phyloP scores from a whole-genome alignment of 1,140 invertebrate genomes.

The Drosophila kanapiae region DNA sequence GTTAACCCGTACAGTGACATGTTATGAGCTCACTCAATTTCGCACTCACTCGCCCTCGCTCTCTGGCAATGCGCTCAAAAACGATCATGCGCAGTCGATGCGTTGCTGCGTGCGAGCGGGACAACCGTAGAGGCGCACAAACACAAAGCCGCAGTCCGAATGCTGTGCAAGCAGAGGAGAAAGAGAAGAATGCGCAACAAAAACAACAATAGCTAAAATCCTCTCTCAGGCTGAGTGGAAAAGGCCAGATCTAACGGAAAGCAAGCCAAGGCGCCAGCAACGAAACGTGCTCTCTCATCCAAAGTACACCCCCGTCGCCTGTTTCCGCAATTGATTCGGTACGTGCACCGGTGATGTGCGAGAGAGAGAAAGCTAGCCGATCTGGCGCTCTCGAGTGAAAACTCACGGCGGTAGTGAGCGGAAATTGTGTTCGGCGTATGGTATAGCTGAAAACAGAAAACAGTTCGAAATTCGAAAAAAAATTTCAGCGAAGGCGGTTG shows the following conservation, averaged over 20 bases:
- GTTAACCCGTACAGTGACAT: not conserved
- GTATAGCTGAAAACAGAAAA: slow-evolving; percentile 1
- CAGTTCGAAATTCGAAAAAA: slow-evolving; percentile 7
- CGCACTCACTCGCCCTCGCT: not conserved
- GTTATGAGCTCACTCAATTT: slow-evolving; percentile 1
- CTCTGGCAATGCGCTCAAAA: not conserved
- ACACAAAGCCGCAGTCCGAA: too few relatives aligned
- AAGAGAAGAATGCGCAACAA: too few relatives aligned
- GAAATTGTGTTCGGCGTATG: not conserved
- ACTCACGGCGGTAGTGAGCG: not conserved
- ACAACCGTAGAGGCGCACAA: too few relatives aligned
- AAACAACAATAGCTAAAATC: too few relatives aligned
- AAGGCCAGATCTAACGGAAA: too few relatives aligned
- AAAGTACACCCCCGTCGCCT: not conserved
- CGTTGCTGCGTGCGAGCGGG: too few relatives aligned
- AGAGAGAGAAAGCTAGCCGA: not conserved
- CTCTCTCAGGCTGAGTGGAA: too few relatives aligned
- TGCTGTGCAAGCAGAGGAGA: too few relatives aligned
- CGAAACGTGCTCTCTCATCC: not conserved
- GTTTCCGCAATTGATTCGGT: not conserved
- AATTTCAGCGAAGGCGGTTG: slow-evolving; percentile 8
- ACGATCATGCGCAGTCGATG: slow-evolving; percentile 1
- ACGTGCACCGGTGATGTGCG: not conserved
- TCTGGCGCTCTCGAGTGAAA: slow-evolving; percentile 8
- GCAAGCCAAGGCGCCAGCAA: too few relatives aligned